Conservation (phyloP, 2,113 vertebrate genomes). For the Procavia capensis region DNA sequence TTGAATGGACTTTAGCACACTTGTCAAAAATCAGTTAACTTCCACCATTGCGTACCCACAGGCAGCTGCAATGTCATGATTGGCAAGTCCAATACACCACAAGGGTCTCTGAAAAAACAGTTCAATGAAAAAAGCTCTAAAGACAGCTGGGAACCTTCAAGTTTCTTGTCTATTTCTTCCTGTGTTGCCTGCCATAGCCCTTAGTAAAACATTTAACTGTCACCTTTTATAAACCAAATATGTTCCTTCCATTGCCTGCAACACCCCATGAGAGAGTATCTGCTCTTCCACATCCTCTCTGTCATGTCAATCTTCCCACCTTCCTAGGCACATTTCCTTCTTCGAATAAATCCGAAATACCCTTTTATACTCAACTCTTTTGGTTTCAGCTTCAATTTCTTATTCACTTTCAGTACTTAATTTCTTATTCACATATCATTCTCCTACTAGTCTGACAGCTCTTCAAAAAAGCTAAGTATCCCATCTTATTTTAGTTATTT, state of each 20-base stretch:
- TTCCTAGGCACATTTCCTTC: not conserved
- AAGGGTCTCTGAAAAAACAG: not conserved
- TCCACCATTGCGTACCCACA: not conserved
- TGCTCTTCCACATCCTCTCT: not conserved
- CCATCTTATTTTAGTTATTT: not conserved
- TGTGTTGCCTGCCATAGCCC: not conserved
- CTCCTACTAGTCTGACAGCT: not conserved
- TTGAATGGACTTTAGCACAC: no score
- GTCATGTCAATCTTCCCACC: not conserved
- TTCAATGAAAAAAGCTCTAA: not conserved
- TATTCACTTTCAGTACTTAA: not conserved
- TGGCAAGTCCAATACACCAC: no score
- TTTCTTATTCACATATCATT: not conserved
- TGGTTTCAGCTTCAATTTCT: not conserved
- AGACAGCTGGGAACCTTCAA: not conserved
- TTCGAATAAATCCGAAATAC: not conserved
- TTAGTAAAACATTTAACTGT: not conserved
- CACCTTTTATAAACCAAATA: not conserved
- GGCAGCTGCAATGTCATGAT: no score
- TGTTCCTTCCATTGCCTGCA: not conserved
- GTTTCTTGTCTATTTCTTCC: not conserved
- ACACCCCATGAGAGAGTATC: not conserved
- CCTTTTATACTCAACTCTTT: not conserved
- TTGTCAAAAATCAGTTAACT: no score
- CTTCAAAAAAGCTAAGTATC: constrained; percentile 11